These are phyloP conservation scores for Palythoa heliodiscus DNA, from an alignment of 92 coral and sea anemone species.

Conservation along the genomic window DNA sequence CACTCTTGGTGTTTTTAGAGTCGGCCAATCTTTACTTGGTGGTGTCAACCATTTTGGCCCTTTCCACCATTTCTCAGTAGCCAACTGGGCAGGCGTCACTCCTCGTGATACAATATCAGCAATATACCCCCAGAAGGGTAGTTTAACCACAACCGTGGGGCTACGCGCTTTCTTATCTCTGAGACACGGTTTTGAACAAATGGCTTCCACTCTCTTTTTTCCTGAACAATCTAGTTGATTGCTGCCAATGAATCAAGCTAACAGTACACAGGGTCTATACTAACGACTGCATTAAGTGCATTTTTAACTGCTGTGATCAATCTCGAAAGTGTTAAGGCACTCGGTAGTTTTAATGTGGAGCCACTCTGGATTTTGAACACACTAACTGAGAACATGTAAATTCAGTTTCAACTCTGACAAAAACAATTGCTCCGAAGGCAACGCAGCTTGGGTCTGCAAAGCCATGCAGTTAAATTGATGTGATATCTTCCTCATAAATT, in stretches of 20 bases:
- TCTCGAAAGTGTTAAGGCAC: conserved; percentile 47
- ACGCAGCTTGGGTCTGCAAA: conserved; percentile 52
- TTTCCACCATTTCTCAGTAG: conserved; percentile 35
- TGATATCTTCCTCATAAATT: conserved; percentile 25
- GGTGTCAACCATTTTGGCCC: conserved; percentile 52
- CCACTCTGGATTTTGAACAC: conserved; percentile 44
- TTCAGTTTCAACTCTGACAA: conserved; percentile 13
- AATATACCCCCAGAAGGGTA: conserved; percentile 45
- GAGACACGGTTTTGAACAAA: conserved; percentile 58
- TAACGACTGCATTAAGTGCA: conserved; percentile 32
- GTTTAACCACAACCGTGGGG: conserved; percentile 39
- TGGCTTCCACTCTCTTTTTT: conserved; percentile 57
- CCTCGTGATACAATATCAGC: conserved; percentile 58
- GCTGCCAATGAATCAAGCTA: conserved; percentile 58
- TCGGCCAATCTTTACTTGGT: conserved; percentile 26
- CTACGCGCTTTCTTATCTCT: conserved; percentile 43
- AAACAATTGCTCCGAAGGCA: conserved; percentile 55
- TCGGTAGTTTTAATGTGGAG: conserved; percentile 33
- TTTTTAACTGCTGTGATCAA: conserved; percentile 24
- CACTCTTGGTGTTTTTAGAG: not conserved
- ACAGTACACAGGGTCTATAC: conserved; percentile 44
- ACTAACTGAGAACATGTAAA: not conserved
- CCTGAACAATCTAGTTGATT: conserved; percentile 24
- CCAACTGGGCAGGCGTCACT: conserved; percentile 30
- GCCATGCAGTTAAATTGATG: conserved; percentile 51